A percentile compares a stretch with the other conserved stretches of the same genome.
Conservation (phyloP, 2,797 vertebrate species). For the Steatocranus sp. region DNA sequence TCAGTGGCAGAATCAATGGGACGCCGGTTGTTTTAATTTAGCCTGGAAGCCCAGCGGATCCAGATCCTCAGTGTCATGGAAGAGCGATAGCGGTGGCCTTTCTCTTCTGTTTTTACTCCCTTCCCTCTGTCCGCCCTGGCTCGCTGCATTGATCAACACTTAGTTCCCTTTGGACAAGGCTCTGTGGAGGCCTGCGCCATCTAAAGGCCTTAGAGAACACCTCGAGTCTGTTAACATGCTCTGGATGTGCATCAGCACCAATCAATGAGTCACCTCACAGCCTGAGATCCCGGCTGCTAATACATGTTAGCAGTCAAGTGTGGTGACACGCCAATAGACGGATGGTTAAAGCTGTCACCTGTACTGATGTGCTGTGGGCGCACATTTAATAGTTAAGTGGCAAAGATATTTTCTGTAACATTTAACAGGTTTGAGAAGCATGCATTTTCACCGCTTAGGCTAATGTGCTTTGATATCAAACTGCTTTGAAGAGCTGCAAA, state of each 20-base stretch:
- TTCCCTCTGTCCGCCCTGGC: constrained; percentile 43
- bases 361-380: neutral
- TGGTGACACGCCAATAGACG: neutral
- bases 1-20: constrained; percentile 79
- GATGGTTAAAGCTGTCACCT: neutral
- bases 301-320: neutral
- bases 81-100: constrained; percentile 79
- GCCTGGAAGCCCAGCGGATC: constrained; percentile 75
- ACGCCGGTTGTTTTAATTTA: constrained; percentile 84
- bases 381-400: neutral
- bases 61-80: constrained; percentile 74
- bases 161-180: constrained; percentile 39
- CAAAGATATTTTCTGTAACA: neutral
- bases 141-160: constrained; percentile 73
- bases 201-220: constrained; percentile 6
- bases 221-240: constrained; percentile 34
- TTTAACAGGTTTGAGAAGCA: neutral
- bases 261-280: constrained; percentile 9
- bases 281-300: neutral
- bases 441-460: neutral
- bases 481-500: neutral
- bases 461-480: neutral
- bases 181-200: constrained; percentile 15
- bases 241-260: constrained; percentile 11
- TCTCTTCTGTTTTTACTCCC: constrained; percentile 66